phyloP scores from a whole-genome alignment of 2,113 vertebrate species.

The Struthio camelus region DNA sequence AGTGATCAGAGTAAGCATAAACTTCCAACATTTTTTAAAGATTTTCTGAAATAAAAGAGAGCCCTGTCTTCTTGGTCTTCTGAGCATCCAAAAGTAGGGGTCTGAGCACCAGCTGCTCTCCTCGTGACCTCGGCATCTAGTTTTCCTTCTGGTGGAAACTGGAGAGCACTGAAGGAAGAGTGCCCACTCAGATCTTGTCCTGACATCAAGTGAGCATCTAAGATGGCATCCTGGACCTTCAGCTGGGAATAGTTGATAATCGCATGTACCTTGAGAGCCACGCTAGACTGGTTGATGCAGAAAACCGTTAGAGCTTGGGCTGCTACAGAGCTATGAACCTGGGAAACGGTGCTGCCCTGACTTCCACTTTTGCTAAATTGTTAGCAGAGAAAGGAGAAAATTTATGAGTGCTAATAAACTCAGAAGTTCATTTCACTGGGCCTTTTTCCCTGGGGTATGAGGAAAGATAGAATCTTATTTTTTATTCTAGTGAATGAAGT shows the following conservation, averaged over 20 bases:
- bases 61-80: neutral
- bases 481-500: neutral
- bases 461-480: neutral
- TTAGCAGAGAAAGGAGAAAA: neutral
- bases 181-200: neutral
- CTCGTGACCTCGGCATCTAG: neutral
- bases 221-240: too few relatives aligned
- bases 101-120: neutral
- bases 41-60: neutral
- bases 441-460: neutral
- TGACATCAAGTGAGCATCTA: neutral
- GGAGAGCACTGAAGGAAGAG: neutral
- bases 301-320: neutral
- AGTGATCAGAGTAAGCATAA: neutral
- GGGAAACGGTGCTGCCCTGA: neutral
- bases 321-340: neutral
- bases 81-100: neutral
- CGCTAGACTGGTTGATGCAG: too few relatives aligned
- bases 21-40: neutral
- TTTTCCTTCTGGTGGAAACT: neutral
- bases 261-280: accelerated
- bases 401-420: neutral
- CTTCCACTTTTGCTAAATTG: neutral
- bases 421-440: neutral
- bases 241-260: neutral